A percentile compares a stretch with the other conserved stretches of the same genome.
Evolutionary conservation across 2,113 vertebrate species (phyloP).

Genomic region (Orycteropus afer): DNA sequence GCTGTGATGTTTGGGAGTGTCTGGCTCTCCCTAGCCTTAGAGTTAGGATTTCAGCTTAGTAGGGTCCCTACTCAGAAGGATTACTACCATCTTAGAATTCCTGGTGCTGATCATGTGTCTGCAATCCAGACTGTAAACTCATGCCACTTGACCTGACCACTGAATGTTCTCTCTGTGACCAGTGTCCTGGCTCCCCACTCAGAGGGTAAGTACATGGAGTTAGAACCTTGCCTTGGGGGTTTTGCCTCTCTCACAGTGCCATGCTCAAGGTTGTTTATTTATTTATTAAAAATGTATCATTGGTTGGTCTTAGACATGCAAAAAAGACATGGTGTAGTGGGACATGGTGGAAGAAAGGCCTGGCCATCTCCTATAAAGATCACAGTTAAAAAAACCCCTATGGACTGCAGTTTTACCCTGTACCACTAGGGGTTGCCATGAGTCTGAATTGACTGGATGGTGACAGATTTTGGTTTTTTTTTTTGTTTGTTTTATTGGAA

Average conservation of each 20-base stretch:
- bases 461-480: too few species aligned
- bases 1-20: background rate
- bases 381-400: too few species aligned
- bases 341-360: too few species aligned
- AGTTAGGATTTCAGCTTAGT: background rate
- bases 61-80: background rate
- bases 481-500: background rate
- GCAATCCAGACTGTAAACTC: background rate
- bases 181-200: background rate
- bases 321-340: background rate
- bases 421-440: too few species aligned
- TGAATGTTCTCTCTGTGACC: background rate
- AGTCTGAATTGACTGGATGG: too few species aligned
- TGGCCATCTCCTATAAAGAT: too few species aligned
- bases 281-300: background rate
- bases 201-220: background rate
- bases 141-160: background rate
- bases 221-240: background rate
- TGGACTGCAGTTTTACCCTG: too few species aligned
- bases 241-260: background rate
- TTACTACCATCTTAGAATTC: background rate
- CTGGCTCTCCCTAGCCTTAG: background rate
- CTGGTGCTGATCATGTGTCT: fast-evolving
- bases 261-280: background rate
- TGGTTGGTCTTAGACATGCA: background rate